A percentile compares a stretch with the other conserved stretches of the same genome.
phyloP scores from a whole-genome alignment of 2,113 vertebrate genomes.

The Synodontis membranacea region DNA sequence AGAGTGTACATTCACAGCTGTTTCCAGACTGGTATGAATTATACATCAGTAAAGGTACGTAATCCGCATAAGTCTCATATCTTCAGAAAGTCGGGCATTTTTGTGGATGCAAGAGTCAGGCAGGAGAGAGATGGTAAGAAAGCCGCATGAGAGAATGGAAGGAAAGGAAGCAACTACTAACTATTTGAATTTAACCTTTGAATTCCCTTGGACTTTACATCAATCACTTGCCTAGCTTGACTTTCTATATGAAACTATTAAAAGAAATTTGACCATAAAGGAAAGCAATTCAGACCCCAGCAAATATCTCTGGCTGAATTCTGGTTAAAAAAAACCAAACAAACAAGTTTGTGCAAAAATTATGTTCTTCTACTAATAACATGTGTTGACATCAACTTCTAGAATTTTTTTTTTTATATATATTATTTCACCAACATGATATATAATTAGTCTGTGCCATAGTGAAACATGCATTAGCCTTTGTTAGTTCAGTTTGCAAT shows the following conservation, averaged over 20 bases:
- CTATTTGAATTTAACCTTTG: not conserved
- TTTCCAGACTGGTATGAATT: slow-evolving; percentile 4
- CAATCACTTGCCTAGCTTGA: not conserved
- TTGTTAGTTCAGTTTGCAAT: not conserved
- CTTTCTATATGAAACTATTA: not conserved
- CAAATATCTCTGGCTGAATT: not conserved
- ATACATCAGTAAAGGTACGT: not conserved
- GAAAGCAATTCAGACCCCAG: not conserved
- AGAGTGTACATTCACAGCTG: not conserved
- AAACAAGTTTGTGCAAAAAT: too few species aligned
- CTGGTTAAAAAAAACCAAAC: not conserved
- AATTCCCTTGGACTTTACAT: not conserved
- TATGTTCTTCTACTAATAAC: not conserved
- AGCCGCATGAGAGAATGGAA: slow-evolving; percentile 30
- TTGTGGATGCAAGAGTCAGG: slow-evolving; percentile 7
- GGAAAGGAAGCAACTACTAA: slow-evolving; percentile 52
- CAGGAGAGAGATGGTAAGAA: slow-evolving; percentile 59
- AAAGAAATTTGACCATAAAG: not conserved
- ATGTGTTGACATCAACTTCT: not conserved
- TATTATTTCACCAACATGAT: not conserved
- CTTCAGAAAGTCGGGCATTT: not conserved
- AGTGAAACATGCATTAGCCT: not conserved
- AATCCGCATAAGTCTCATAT: not conserved
- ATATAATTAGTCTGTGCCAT: not conserved
- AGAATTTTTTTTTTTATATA: too few species aligned